Evolutionary conservation across 2,797 vertebrate species (phyloP), one percentile per base, ranked within the genome.

Genomic region (Agapornis canus): DNA sequence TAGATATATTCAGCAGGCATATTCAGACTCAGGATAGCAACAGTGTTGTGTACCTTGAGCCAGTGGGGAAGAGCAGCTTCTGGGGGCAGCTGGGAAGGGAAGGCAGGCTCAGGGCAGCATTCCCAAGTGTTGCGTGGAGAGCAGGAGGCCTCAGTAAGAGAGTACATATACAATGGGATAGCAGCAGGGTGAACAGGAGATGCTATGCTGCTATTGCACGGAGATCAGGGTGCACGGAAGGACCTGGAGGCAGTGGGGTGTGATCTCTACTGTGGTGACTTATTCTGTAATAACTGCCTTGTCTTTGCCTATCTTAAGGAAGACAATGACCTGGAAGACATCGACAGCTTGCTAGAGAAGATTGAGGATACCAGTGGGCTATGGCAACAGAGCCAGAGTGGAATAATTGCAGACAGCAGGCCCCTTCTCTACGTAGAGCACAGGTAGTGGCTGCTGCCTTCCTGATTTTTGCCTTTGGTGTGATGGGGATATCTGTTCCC

Each of bases 391-490:
- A 98, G 66, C 91, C 98, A 98, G n/a, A 94, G 97, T 5, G 97
- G 95, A 37, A 68, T 98, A 14, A 95, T 65, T 4, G 32, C 95
- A 1, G 98, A 98, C 86, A 97, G 95, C 94, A 98, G 98, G 91
- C 98, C 98, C 1, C 94, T 99, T 22, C 97, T 99, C 8, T 98
- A 99, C 1, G 98, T 99, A 61, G 99, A 99, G 91, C 99, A 99
- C 98, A 98, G 99, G 99, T 99, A 91, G 64, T 7, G 25, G 78
- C 86, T 32, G 1, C 21, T 61, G 25, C 63, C 77, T 40, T 11
- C 5, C 51, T 2, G 4, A 1, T 49, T 5, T 43, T 73, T 59
- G 8, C 47, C 37, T 31, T 4, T 49, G 31, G 1, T 2, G 1
- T 3, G 13, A 6, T 25, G 32, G 56, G 32, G 10, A 0, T 6